phyloP scores from a whole-genome alignment of 2,113 vertebrate species.

The Conger conger region DNA sequence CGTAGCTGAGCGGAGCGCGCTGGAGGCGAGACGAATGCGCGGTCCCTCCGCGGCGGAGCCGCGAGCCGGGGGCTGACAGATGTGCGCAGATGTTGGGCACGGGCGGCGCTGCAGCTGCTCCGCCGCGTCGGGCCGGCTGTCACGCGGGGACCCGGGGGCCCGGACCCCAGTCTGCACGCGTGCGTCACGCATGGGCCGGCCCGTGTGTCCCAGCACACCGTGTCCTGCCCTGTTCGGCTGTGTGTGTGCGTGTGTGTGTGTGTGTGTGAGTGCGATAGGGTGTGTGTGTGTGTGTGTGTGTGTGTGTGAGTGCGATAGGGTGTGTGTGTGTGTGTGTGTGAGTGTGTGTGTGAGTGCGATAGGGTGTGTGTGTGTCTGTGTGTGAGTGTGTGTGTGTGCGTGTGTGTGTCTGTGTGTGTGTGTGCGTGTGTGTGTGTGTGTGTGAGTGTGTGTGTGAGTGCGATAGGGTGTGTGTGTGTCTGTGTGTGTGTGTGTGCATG shows the following conservation, averaged over 20 bases:
- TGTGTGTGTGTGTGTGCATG: constrained; percentile 59
- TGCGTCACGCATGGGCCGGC: neutral
- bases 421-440: too few species aligned
- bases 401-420: neutral
- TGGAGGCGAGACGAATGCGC: neutral
- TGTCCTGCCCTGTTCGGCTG: neutral
- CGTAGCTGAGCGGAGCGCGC: neutral
- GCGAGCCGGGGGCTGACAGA: constrained; percentile 22
- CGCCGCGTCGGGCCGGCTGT: constrained; percentile 6
- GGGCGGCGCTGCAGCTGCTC: constrained; percentile 17
- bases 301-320: too few species aligned
- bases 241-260: too few species aligned
- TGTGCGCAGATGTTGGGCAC: constrained; percentile 24
- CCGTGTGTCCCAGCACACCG: neutral
- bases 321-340: too few species aligned
- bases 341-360: too few species aligned
- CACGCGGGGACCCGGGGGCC: neutral
- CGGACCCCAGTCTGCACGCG: neutral
- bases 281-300: too few species aligned
- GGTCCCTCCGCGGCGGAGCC: neutral
- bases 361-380: constrained; percentile 22
- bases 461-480: neutral
- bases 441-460: too few species aligned
- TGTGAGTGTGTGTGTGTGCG: constrained; percentile 59
- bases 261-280: too few species aligned